Percentiles rank a stretch among this genome's conserved stretches.
phyloP scores from a whole-genome alignment of 2,888 invertebrate species.

The Netelia inedita region DNA sequence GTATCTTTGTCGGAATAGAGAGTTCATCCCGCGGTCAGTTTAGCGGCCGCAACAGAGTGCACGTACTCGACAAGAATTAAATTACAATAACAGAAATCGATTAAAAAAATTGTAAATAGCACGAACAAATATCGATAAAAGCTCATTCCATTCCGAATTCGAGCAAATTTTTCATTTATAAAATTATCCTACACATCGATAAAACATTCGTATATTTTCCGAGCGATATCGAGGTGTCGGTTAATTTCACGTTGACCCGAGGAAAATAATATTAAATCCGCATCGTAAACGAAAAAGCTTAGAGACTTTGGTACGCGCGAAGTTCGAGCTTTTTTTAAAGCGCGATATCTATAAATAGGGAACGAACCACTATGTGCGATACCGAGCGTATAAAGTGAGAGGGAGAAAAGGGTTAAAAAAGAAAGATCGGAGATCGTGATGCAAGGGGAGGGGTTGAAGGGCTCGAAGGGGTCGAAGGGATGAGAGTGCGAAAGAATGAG shows the following conservation, averaged over 20 bases:
- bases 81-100: neutral
- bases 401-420: neutral
- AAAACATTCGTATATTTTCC: neutral
- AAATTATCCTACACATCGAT: neutral
- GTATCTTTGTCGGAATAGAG: conserved; percentile 67
- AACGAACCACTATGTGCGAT: conserved; percentile 71
- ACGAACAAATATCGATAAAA: neutral
- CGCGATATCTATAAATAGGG: conserved; percentile 78
- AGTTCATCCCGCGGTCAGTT: conserved; percentile 60
- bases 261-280: neutral
- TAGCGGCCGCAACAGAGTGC: conserved; percentile 40
- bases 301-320: conserved; percentile 39
- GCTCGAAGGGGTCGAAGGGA: neutral
- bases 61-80: neutral
- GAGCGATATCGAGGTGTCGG: neutral
- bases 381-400: neutral
- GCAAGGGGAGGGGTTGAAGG: neutral
- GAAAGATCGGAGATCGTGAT: neutral
- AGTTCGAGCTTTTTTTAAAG: conserved; percentile 71
- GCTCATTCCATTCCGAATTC: neutral
- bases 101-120: neutral
- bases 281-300: neutral
- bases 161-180: neutral
- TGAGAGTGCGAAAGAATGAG: neutral
- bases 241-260: neutral